Conservation (phyloP, 2,113 vertebrate species). For the Aix galericulata region DNA sequence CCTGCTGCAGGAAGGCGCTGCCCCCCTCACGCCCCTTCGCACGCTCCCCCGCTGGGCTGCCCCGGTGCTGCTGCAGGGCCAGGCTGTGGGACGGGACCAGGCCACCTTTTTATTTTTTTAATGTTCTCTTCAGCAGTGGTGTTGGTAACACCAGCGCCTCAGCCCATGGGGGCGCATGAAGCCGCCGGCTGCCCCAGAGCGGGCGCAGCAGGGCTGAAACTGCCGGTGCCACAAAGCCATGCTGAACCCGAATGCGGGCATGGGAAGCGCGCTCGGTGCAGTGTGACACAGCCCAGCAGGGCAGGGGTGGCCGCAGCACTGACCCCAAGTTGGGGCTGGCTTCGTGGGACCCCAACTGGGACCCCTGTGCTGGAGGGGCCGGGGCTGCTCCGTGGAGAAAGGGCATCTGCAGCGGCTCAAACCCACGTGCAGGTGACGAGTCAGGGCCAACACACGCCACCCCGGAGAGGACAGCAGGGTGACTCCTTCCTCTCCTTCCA, state of each 20-base stretch:
- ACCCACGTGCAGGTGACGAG: no score
- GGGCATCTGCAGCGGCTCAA: no score
- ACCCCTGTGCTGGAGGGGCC: no score
- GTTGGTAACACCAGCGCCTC: background rate
- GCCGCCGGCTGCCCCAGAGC: background rate
- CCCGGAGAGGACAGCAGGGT: background rate
- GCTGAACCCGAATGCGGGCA: background rate
- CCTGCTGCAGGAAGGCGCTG: background rate
- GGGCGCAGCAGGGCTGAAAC: background rate
- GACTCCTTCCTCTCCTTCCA: background rate
- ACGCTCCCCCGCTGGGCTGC: background rate
- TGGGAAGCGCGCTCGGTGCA: rapidly evolving
- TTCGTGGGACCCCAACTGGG: background rate
- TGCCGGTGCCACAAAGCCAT: background rate
- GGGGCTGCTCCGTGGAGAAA: no score
- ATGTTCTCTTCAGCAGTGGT: background rate
- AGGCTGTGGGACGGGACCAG: no score
- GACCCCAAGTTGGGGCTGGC: no score
- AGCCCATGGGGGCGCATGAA: background rate
- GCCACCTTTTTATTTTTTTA: background rate
- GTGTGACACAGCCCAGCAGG: no score
- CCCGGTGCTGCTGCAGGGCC: background rate
- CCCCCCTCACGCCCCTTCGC: no score
- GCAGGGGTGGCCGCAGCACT: background rate
- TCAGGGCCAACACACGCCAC: no score